phyloP scores from a whole-genome alignment of 64 coral and sea anemone genomes.

The Platygyra sinensis region DNA sequence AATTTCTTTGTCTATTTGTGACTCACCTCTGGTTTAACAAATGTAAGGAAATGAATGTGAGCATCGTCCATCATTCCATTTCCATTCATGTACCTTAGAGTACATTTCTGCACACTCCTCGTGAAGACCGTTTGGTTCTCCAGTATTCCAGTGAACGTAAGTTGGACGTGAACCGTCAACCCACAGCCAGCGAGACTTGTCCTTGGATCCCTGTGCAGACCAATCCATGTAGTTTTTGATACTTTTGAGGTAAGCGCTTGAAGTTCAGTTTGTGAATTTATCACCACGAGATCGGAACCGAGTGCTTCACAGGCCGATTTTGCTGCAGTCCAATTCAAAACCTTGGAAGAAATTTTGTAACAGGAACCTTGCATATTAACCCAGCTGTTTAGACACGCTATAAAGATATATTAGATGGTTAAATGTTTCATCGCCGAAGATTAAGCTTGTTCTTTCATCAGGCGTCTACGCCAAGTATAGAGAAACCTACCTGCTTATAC shows the following conservation, averaged over 20 bases:
- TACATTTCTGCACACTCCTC: neutral
- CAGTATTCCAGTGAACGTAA: neutral
- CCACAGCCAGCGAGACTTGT: slow-evolving; percentile 3
- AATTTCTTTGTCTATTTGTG: no score
- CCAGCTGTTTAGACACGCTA: neutral
- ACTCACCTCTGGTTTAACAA: neutral
- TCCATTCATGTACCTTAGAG: neutral
- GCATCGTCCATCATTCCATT: neutral
- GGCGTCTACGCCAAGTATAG: no score
- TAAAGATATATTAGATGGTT: no score
- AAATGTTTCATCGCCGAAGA: no score
- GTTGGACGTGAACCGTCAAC: neutral
- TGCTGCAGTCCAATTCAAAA: slow-evolving; percentile 1
- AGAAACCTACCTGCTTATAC: no score
- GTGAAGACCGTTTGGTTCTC: neutral
- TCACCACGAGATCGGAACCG: neutral
- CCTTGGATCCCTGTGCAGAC: neutral
- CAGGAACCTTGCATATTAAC: neutral
- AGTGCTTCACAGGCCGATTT: slow-evolving; percentile 4
- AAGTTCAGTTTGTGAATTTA: neutral
- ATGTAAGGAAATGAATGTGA: neutral
- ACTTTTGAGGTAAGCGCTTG: neutral
- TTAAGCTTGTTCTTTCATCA: no score
- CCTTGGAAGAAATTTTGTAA: neutral
- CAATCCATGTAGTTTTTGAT: neutral